phyloP scores from a whole-genome alignment of 2,797 vertebrate genomes.

The Alosa sapidissima region DNA sequence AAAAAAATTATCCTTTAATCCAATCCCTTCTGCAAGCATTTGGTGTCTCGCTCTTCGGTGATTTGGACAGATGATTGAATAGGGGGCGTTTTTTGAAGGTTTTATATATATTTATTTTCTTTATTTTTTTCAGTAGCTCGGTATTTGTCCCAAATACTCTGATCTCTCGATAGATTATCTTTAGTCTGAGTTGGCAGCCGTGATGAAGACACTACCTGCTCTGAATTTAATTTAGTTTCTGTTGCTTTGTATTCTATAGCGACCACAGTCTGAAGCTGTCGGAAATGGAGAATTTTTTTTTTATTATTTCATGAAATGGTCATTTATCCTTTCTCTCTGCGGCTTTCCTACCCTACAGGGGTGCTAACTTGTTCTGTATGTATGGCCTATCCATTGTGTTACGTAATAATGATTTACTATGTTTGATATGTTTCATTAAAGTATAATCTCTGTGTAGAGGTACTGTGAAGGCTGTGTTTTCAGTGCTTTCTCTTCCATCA shows the following conservation, averaged over 20 bases:
- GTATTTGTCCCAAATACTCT: constrained; percentile 10
- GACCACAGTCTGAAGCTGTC: background rate
- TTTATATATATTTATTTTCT: background rate
- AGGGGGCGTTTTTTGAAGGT: background rate
- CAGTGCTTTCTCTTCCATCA: background rate
- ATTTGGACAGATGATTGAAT: background rate
- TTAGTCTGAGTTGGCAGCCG: background rate
- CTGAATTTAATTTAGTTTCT: background rate
- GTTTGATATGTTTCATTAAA: constrained; percentile 49
- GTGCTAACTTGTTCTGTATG: background rate
- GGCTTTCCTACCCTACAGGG: background rate
- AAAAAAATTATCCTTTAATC: constrained; percentile 6
- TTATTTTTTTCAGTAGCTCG: background rate
- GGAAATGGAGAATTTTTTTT: background rate
- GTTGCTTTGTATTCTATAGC: background rate
- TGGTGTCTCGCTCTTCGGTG: background rate
- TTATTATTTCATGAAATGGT: background rate
- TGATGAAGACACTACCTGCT: background rate
- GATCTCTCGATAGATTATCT: background rate
- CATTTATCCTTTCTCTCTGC: background rate
- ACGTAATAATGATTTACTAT: constrained; percentile 51
- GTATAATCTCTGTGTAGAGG: constrained; percentile 56
- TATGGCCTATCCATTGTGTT: constrained; percentile 43
- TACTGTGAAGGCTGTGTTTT: constrained; percentile 40
- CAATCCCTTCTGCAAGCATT: background rate